Conservation (phyloP, 2,888 invertebrate genomes). For the Danaus chrysippus region DNA sequence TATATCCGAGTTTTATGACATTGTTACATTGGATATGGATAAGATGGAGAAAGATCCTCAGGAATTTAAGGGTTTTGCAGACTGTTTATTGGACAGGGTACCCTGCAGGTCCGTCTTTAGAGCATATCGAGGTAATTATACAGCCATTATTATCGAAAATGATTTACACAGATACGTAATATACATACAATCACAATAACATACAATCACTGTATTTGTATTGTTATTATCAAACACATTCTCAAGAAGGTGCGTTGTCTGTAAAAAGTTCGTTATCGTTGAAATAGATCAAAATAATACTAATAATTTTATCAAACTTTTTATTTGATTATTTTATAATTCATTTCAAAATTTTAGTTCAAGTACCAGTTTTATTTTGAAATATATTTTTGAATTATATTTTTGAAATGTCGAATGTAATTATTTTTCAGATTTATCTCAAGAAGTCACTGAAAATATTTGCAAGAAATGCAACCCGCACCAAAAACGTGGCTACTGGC, state of each 20-base stretch:
- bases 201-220: too few species aligned
- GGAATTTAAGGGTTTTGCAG: constrained; percentile 37
- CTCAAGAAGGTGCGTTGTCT: too few species aligned
- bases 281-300: too few species aligned
- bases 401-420: not conserved
- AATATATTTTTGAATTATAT: too few species aligned
- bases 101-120: not conserved
- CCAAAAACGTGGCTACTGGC: constrained; percentile 25
- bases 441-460: constrained; percentile 15
- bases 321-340: too few species aligned
- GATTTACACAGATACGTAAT: too few species aligned
- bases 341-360: too few species aligned
- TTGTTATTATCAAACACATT: too few species aligned
- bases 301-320: too few species aligned
- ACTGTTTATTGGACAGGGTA: constrained; percentile 46
- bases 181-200: too few species aligned
- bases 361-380: too few species aligned
- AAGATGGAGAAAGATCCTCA: constrained; percentile 36
- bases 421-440: constrained; percentile 21
- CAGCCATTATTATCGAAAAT: not conserved
- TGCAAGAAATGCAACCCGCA: constrained; percentile 27
- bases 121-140: constrained; percentile 39
- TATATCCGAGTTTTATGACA: constrained; percentile 41
- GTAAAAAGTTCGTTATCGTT: too few species aligned
- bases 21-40: constrained; percentile 54